These are phyloP conservation scores for Phylloscopus whistleri DNA, from an alignment of 2,113 vertebrate species.

Conservation along the genomic window DNA sequence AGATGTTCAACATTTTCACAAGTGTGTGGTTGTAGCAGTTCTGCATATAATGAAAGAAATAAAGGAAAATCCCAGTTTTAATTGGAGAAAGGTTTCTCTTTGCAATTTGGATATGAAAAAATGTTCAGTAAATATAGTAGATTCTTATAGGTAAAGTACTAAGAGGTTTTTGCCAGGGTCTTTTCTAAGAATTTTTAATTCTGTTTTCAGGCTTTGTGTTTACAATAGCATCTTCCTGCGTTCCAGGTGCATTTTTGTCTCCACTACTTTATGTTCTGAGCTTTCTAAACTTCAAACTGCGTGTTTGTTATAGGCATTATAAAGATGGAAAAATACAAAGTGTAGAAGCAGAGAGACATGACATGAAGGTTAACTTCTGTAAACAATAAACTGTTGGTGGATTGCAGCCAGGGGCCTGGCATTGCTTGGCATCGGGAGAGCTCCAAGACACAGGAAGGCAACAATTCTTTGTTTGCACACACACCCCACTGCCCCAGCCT, in stretches of 20 bases:
- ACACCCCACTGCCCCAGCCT: neutral
- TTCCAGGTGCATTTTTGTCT: neutral
- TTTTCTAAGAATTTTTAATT: neutral
- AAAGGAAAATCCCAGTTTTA: neutral
- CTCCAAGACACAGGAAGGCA: neutral
- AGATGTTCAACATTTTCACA: neutral
- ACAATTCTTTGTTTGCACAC: neutral
- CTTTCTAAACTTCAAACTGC: neutral
- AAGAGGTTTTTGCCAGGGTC: accelerated
- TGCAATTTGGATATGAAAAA: neutral
- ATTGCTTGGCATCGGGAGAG: neutral
- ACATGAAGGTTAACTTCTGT: neutral
- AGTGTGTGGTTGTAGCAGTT: neutral
- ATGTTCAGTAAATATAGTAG: neutral
- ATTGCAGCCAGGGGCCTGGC: neutral
- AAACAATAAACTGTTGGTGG: neutral
- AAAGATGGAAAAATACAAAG: neutral
- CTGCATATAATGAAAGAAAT: neutral
- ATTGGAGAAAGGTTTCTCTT: neutral
- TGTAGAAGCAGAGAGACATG: neutral
- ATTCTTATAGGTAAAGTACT: neutral
- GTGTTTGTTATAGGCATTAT: neutral
- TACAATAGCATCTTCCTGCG: neutral
- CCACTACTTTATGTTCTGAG: neutral
- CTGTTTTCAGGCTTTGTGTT: neutral